Evolutionary conservation across 2,888 invertebrate species (phyloP), one percentile per base, ranked within the genome.

Genomic region (Gibbula magus): DNA sequence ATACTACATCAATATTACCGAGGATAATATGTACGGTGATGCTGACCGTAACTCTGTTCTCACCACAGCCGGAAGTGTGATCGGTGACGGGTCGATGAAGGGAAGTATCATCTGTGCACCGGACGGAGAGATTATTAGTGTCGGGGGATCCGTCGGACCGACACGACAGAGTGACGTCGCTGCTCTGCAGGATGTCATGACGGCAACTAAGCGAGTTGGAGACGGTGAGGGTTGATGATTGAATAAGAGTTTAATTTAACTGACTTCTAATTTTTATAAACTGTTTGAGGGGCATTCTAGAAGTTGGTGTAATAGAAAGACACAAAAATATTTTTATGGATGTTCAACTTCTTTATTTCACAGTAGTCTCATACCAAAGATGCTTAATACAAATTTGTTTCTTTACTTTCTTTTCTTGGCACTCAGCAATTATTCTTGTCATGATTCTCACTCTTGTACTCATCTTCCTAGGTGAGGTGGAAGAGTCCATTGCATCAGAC

Each of bases 51-150:
- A 7, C 2, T 7, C 4, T 25, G 7, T 74, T 8, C 51, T 3
- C 22, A 20, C 25, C 51, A 51, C 77, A 78, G 81, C 79, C 39
- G 82, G 81, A 53, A 80, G 82, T 35, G 22, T 67, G 2, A 75
- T 75, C 5, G 78, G 78, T 22, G 83, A 78, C 13, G 81, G 82
- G 2, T 88, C 89, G 0, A 73, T 83, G 25, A 88, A 86, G 66
- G 91, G 91, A 61, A 90, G 90, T 78, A 85, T 89, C 32, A 84
- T 91, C n/a, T 86, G 86, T 79, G 91, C 89, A 22, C 91, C 91
- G 53, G 91, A 89, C 81, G 91, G 91, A 13, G 89, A 89, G 74
- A 85, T 89, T 32, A 87, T 91, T 66, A 88, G 84, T 82, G 88
- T 91, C 32, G 91, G 91, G 16, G 89, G 90, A 61, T 83, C 89